Evolutionary conservation across 2,888 invertebrate genomes (phyloP), one percentile per base, ranked within the genome.

Genomic region (Acrobasis suavella): DNA sequence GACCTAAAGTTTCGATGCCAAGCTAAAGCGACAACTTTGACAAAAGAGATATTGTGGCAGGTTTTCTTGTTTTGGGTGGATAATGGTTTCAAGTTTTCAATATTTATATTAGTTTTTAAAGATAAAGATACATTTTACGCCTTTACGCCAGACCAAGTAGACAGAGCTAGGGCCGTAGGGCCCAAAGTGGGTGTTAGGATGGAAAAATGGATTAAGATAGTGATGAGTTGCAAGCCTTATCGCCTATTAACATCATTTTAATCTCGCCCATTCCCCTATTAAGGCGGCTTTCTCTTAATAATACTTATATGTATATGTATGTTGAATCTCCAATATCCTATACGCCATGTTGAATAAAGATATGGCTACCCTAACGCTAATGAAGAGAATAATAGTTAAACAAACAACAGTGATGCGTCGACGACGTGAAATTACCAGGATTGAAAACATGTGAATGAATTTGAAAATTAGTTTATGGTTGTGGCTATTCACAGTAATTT

Each of bases 351-450:
- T 15, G 50, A 9, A 6, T 39, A 51, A 15, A 52, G 32, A 52
- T n/a, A n/a, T 38, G 54, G n/a, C 14, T 14, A 32, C 32, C 52
- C 52, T 52, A 32, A 14, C 5, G 6, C 22, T 14, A 32, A 52
- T 32, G 37, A 9, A 55, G 15, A 38, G 38, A 55, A 9, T 38
- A 52, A 52, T 52, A 22, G 22, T 3, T 1, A 14, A 32, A 52
- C 52, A 37, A 55, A 55, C 54, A 46, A 46, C 12, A n/a, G 3
- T 14, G 38, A 55, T 38, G 37, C 52, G 32, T 16, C 38, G 15
- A 15, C 54, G 54, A 46, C 14, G 46, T 46, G n/a, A 46, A 46
- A 55, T 55, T 55, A 55, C 38, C 38, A 38, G 54, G 32, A 55
- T 9, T 38, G 16, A 37, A 55, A 55, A 55, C 16, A 55, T 15